A percentile compares a stretch with the other conserved stretches of the same genome.
Evolutionary conservation across 1,140 invertebrate species (phyloP).

Genomic region (Subanguina moxae): DNA sequence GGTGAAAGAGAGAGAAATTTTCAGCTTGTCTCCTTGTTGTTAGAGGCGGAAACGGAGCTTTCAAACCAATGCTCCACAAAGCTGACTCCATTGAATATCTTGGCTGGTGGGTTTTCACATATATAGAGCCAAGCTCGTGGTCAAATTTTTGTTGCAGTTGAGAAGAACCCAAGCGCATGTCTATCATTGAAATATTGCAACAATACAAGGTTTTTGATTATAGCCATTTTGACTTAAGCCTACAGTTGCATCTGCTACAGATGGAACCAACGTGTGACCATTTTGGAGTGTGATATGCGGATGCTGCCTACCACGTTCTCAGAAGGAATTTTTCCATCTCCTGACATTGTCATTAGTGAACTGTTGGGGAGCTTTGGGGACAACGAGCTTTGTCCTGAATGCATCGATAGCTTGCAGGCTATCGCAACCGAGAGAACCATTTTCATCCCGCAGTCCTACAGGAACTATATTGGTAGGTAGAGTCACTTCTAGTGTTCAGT

Average conservation of each 20-base stretch:
- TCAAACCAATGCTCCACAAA: neutral
- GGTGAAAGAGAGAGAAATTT: slow-evolving; percentile 9
- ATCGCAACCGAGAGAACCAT: slow-evolving; percentile 48
- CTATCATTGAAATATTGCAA: slow-evolving; percentile 68
- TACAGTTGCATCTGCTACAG: slow-evolving; percentile 18
- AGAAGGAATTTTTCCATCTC: slow-evolving; percentile 8
- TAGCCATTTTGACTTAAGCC: slow-evolving; percentile 10
- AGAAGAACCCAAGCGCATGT: slow-evolving; percentile 95
- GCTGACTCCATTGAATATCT: too few species aligned
- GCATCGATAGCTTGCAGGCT: slow-evolving; percentile 79
- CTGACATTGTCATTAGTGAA: slow-evolving; percentile 87
- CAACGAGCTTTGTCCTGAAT: slow-evolving; percentile 97
- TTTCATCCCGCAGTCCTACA: slow-evolving; percentile 48
- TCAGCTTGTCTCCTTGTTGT: neutral
- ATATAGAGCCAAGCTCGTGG: too few species aligned
- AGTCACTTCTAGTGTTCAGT: slow-evolving; percentile 16
- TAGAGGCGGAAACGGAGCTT: neutral
- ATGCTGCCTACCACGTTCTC: slow-evolving; percentile 64
- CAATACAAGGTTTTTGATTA: slow-evolving; percentile 21
- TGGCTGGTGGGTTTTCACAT: too few species aligned
- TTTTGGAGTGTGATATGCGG: slow-evolving; percentile 86
- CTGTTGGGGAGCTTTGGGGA: slow-evolving; percentile 94
- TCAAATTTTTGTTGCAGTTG: slow-evolving; percentile 66
- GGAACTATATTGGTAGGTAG: slow-evolving; percentile 26
- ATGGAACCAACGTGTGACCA: slow-evolving; percentile 65